Percentiles rank a stretch among this genome's conserved stretches.
Evolutionary conservation across 2,797 vertebrate genomes (phyloP).

Genomic region (Echiichthys vipera): DNA sequence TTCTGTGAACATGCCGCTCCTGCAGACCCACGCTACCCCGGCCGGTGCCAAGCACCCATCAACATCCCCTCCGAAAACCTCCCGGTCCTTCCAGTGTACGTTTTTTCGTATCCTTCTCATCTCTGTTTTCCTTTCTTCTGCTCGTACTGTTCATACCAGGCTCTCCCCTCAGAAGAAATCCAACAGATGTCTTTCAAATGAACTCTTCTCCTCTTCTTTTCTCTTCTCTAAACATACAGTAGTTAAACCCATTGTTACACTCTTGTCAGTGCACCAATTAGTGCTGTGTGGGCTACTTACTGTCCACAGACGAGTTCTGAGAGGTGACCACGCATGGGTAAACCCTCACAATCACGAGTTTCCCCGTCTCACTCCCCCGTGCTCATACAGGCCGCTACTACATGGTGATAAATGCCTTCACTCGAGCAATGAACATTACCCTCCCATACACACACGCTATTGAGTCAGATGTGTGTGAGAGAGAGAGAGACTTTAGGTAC

Average conservation of each 20-base stretch:
- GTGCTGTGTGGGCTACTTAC: slow-evolving; percentile 11
- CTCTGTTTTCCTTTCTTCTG: slow-evolving; percentile 2
- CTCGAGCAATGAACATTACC: slow-evolving; percentile 27
- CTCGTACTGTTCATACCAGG: neutral
- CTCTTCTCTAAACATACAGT: too few species aligned
- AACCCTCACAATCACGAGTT: slow-evolving; percentile 38
- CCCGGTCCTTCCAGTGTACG: slow-evolving; percentile 11
- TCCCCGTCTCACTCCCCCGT: slow-evolving; percentile 1
- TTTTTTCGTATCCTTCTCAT: slow-evolving; percentile 11
- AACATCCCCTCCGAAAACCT: slow-evolving; percentile 29
- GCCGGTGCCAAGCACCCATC: slow-evolving; percentile 69
- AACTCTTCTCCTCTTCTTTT: neutral
- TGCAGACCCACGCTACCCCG: slow-evolving; percentile 51
- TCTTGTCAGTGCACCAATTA: slow-evolving; percentile 25
- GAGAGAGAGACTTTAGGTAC: slow-evolving; percentile 22
- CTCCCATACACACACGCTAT: neutral
- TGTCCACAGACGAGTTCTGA: slow-evolving; percentile 24
- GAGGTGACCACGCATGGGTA: slow-evolving; percentile 36
- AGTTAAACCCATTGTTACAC: neutral
- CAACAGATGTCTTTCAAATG: neutral
- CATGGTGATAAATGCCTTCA: slow-evolving; percentile 29
- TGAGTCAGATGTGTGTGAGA: slow-evolving; percentile 44
- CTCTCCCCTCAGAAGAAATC: neutral
- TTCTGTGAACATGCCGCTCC: slow-evolving; percentile 78
- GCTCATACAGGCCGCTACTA: neutral